These are phyloP conservation scores for Crotophaga sulcirostris DNA, from an alignment of 2,113 vertebrate genomes.

Conservation along the genomic window DNA sequence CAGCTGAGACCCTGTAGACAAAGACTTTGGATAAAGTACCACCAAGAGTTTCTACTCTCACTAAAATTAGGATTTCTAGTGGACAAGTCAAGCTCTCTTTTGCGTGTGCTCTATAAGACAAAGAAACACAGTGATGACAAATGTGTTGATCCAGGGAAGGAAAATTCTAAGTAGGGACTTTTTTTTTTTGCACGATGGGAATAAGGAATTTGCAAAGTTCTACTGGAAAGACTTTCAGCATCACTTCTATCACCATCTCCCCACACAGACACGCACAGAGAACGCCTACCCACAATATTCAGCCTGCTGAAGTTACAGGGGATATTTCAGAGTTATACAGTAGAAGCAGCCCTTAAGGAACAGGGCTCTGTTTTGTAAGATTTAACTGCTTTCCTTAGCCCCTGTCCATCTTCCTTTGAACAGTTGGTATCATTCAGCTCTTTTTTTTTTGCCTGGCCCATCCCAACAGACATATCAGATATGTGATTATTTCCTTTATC, in stretches of 20 bases:
- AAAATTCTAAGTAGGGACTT: background rate
- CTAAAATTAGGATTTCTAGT: background rate
- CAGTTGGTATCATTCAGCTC: background rate
- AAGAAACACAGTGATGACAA: background rate
- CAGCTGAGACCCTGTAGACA: background rate
- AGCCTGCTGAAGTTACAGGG: background rate
- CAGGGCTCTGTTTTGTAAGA: background rate
- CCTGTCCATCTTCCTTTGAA: background rate
- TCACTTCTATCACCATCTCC: background rate
- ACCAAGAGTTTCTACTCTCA: background rate
- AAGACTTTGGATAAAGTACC: background rate
- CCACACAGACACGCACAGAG: background rate
- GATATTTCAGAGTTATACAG: background rate
- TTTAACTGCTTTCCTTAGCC: background rate
- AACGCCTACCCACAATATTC: background rate
- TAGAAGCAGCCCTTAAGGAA: background rate
- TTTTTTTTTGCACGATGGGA: background rate
- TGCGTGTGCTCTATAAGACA: background rate
- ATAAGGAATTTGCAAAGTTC: background rate
- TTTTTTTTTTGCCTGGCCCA: background rate
- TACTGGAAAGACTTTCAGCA: background rate
- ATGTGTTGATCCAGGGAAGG: background rate
- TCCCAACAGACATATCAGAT: background rate
- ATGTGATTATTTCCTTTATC: background rate
- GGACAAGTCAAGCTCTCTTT: background rate